Percentiles rank a stretch among this genome's conserved stretches.
phyloP scores from a whole-genome alignment of 2,797 vertebrate species.

The Cynodonichthys magdalenae region DNA sequence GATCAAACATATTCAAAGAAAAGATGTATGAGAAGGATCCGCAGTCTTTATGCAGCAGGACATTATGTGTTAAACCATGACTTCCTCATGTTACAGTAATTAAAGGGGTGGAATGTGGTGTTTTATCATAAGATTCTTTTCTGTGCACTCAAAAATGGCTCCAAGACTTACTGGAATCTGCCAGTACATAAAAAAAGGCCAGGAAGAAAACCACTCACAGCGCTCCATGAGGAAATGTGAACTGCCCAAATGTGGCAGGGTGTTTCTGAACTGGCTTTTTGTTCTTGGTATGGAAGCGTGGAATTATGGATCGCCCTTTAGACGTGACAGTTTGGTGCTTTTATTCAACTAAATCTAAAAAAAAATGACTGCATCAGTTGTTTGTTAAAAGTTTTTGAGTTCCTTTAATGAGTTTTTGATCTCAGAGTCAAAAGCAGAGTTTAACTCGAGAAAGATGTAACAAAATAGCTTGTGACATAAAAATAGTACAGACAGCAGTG shows the following conservation, averaged over 20 bases:
- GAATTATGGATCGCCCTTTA: slow-evolving; percentile 11
- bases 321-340: slow-evolving; percentile 6
- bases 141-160: slow-evolving; percentile 7
- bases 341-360: slow-evolving; percentile 2
- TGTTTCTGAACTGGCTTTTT: slow-evolving; percentile 21
- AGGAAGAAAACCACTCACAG: slow-evolving; percentile 21
- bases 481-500: background rate
- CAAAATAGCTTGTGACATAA: background rate
- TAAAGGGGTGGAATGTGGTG: slow-evolving; percentile 23
- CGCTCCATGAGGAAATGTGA: slow-evolving; percentile 1
- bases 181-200: slow-evolving; percentile 2
- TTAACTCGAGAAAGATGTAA: background rate
- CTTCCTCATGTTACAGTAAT: slow-evolving; percentile 40
- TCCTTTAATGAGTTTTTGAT: background rate
- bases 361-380: slow-evolving; percentile 14
- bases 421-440: background rate
- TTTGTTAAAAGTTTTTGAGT: slow-evolving; percentile 21
- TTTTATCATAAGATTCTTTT: slow-evolving; percentile 25
- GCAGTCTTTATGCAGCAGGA: slow-evolving; percentile 32
- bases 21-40: slow-evolving; percentile 35
- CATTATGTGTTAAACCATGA: slow-evolving; percentile 40
- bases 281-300: slow-evolving; percentile 7
- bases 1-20: slow-evolving; percentile 31
- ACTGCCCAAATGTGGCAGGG: slow-evolving; percentile 8
- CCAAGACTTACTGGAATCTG: slow-evolving; percentile 12